Evolutionary conservation across 2,888 invertebrate genomes (phyloP).

Genomic region (Ganaspis brasiliensis): DNA sequence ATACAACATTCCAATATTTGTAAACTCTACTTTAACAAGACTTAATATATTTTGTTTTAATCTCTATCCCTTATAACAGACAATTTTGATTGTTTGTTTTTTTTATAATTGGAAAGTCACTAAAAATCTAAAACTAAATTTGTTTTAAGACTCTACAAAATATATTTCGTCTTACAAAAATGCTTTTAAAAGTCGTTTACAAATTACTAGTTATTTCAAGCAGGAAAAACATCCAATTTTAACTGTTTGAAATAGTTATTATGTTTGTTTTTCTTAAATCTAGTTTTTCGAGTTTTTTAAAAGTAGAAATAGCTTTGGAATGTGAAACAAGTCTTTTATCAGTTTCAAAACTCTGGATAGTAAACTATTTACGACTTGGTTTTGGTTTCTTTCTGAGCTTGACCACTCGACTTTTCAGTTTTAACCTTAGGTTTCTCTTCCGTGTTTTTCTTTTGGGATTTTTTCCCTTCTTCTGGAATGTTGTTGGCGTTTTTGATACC

Average conservation of each 20-base stretch:
- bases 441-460: not conserved
- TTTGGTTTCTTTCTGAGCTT: constrained; percentile 11
- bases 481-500: not conserved
- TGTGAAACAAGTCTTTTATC: not conserved
- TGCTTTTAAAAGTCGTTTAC: not conserved
- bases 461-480: not conserved
- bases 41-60: not conserved
- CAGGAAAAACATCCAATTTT: not conserved
- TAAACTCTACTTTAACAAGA: constrained; percentile 8
- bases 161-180: constrained; percentile 1
- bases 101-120: too few species aligned
- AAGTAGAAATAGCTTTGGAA: constrained; percentile 25
- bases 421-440: constrained; percentile 15
- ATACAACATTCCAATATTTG: not conserved
- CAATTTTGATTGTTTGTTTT: too few species aligned
- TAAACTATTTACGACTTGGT: constrained; percentile 4
- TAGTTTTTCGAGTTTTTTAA: not conserved
- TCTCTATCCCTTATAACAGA: too few species aligned
- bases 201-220: not conserved
- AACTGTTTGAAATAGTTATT: too few species aligned
- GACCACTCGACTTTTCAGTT: constrained; percentile 8
- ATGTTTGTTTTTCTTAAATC: not conserved
- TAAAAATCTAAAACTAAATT: too few species aligned
- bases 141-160: too few species aligned
- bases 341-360: not conserved